Evolutionary conservation across 1,140 invertebrate species (phyloP), one percentile per base, ranked within the genome.

Genomic region (Drosophila truncata): DNA sequence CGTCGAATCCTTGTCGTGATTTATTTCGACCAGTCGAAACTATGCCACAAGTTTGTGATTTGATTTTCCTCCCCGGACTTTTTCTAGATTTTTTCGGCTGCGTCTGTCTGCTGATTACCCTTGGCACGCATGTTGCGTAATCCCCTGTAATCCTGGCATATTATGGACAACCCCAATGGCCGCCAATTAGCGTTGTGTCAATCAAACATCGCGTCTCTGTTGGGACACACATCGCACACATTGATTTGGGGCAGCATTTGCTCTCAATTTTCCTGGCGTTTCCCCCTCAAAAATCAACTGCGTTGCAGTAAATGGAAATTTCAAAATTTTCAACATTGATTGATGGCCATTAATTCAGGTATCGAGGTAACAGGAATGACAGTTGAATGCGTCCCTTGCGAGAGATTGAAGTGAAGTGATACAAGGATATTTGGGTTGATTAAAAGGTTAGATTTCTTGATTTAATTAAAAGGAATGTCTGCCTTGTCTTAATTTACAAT

Each of bases 1-100:
- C 63, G 46, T 61, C 63, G 46, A 78, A 55, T 55, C 52, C 52
- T 44, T 61, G 73, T 54, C 76, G 50, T 83, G 84, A 88, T 86
- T 88, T 83, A 88, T 86, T 83, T 86, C 33, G 76, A 47, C 47
- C 63, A 62, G 37, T 23, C 35, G 76, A 78, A 78, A 78, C 74
- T 78, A 61, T 77, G 73, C 49, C 64, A 60, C 55, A 76, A 67
- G 47, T 77, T 76, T 54, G 37, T 57, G 35, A 61, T 60, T 69
- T 54, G 47, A 77, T 77, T 78, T 76, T 52, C 59, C 52, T 7
- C 5, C 25, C 5, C 27, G 29, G 14, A n/a, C 14, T 16, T 37
- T 16, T 55, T 9, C 52, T 4, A 35, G 31, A 11, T 9, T 16
- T 35, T 35, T 31, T 31, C 27, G 11, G 42, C 23, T 39, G 16